Percentiles rank a stretch among this genome's conserved stretches.
These are phyloP conservation scores for Heliconius ethilla DNA, from an alignment of 2,888 invertebrate genomes.

Conservation along the genomic window DNA sequence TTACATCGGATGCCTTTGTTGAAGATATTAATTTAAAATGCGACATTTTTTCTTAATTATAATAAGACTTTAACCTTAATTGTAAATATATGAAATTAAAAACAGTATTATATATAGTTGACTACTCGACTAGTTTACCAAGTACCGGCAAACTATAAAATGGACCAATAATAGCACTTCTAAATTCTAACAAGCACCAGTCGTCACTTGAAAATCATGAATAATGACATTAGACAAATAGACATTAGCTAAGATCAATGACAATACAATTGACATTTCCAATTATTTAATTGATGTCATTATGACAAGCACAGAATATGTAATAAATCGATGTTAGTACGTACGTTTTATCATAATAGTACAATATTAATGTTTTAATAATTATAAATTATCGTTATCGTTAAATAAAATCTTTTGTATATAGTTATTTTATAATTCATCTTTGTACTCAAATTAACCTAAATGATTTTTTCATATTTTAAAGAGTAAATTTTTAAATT, in stretches of 20 bases:
- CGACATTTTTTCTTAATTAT: slow-evolving; percentile 55
- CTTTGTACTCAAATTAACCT: too few relatives aligned
- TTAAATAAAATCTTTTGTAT: background rate
- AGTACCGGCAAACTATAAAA: slow-evolving; percentile 8
- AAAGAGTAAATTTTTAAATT: too few relatives aligned
- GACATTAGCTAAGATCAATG: background rate
- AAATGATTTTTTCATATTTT: too few relatives aligned
- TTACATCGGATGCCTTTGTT: slow-evolving; percentile 85
- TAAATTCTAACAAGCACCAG: background rate
- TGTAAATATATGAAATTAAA: slow-evolving; percentile 12
- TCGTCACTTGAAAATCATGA: background rate
- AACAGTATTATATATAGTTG: background rate
- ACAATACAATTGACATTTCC: slow-evolving; percentile 6
- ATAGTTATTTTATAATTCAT: background rate
- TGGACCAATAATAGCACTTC: slow-evolving; percentile 4
- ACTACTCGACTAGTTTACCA: background rate
- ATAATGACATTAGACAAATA: background rate
- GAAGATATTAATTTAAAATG: slow-evolving; percentile 81
- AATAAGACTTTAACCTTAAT: background rate
- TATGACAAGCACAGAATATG: slow-evolving; percentile 11
- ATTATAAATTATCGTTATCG: background rate
- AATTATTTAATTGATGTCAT: slow-evolving; percentile 10
- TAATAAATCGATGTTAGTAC: background rate
- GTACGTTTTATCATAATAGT: background rate
- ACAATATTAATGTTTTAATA: background rate